A percentile compares a stretch with the other conserved stretches of the same genome.
Evolutionary conservation across 2,797 vertebrate genomes (phyloP).

Genomic region (Liparis tanakae): DNA sequence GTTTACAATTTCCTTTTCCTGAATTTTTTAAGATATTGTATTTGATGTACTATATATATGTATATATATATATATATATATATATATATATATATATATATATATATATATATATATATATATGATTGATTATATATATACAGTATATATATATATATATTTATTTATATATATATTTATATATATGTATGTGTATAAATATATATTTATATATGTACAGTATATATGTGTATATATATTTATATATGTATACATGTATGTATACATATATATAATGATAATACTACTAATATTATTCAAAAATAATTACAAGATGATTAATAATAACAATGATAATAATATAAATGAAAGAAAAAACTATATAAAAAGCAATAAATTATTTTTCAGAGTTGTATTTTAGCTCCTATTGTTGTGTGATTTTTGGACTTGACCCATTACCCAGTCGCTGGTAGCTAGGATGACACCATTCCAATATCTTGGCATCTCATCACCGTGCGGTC

Average conservation of each 20-base stretch:
- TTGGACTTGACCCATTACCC: constrained; percentile 93
- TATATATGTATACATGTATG: too few species aligned
- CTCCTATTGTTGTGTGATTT: constrained; percentile 95
- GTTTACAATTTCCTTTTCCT: constrained; percentile 98
- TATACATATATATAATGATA: constrained; percentile 10
- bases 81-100: constrained; percentile 56
- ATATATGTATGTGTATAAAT: too few species aligned
- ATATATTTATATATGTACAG: too few species aligned
- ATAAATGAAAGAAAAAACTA: constrained; percentile 80
- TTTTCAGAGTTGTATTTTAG: constrained; percentile 98
- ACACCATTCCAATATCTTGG: constrained; percentile 67
- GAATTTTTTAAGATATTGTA: constrained; percentile 93
- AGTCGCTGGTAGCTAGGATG: constrained; percentile 84
- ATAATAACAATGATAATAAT: constrained; percentile 78
- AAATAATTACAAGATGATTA: constrained; percentile 80
- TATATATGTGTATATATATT: too few species aligned
- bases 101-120: constrained; percentile 62
- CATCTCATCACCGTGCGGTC: constrained; percentile 45
- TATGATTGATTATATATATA: constrained; percentile 46
- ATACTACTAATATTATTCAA: constrained; percentile 83
- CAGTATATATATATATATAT: constrained; percentile 59
- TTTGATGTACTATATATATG: constrained; percentile 90
- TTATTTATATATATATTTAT: constrained; percentile 29
- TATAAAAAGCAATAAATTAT: constrained; percentile 99
- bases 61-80: constrained; percentile 49